Base-by-base conservation (phyloP, 2,888 invertebrate species). In the Calliphora vomitoria region DNA sequence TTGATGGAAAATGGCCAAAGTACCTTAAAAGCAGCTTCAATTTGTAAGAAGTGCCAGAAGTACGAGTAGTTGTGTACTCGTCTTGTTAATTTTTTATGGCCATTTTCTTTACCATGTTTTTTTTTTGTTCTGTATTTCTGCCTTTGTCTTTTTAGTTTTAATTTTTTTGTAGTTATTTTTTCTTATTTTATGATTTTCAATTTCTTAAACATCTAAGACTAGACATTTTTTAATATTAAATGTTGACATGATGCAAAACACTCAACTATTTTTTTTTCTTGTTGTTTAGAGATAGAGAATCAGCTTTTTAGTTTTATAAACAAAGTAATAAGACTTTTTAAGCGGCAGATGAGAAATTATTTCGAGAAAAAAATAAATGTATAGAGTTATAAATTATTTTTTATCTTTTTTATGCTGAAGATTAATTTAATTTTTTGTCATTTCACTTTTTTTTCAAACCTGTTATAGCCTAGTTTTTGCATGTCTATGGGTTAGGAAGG, bases 191-290 rank as follows among this genome's bases (percentile, higher is more conserved):
- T 47, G 4, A n/a, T n/a, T 38, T 79, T 55, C 15, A 53, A 31
- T 62, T 44, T n/a, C 41, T 80, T 50, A 10, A 76, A n/a, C 35
- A 69, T 41, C 15, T n/a, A n/a, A 69, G 76, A 76, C 60, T 50
- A 76, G 71, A 83, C 66, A 58, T 83, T 82, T 83, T 82, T 83
- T 76, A 72, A 60, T 81, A 75, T n/a, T 69, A 71, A 80, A 86
- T 75, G 75, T 82, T 82, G 82, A 71, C 79, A 71, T 75, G 64
- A 82, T 79, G 78, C 69, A 79, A 76, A 75, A 74, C 18, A 86
- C 62, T 79, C 53, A 78, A 62, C 20, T 35, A 55, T 47, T 58
- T 50, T 58, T 82, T n/a, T 58, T 31, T 44, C 3, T 44, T 44
- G 13, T 13, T 44, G 11, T 18, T 47, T 58, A 41, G 41, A 6